phyloP scores from a whole-genome alignment of 37 sponge, comb jelly and placozoan genomes.

The Amphimedon queenslandica region DNA sequence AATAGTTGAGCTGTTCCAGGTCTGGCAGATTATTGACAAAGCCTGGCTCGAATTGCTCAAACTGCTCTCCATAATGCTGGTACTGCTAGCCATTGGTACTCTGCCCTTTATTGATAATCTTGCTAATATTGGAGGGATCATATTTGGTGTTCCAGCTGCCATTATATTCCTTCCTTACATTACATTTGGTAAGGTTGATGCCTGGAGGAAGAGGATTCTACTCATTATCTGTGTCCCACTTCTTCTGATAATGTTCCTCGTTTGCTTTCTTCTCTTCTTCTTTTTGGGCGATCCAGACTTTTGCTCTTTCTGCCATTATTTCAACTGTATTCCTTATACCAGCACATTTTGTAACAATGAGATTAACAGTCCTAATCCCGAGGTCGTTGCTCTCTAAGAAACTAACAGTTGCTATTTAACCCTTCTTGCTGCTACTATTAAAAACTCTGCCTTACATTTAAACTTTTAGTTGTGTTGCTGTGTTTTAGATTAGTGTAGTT shows the following conservation, averaged over 20 bases:
- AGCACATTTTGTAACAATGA: constrained; percentile 62
- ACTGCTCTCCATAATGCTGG: constrained; percentile 48
- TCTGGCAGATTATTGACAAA: constrained; percentile 79
- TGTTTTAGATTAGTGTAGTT: too few relatives aligned
- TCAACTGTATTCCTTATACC: constrained; percentile 89
- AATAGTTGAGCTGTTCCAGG: constrained; percentile 89
- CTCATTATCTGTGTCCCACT: constrained; percentile 73
- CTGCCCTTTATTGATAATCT: constrained; percentile 89
- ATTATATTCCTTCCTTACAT: constrained; percentile 95
- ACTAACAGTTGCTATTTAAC: too few relatives aligned
- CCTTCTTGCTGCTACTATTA: too few relatives aligned
- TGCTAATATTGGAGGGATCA: constrained; percentile 82
- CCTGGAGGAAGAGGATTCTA: constrained; percentile 65
- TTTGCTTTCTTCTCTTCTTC: constrained; percentile 83
- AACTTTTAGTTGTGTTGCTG: too few relatives aligned
- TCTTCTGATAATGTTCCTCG: constrained; percentile 61
- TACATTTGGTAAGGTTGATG: constrained; percentile 89
- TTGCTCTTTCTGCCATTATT: constrained; percentile 82
- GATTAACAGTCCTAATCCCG: constrained; percentile 52
- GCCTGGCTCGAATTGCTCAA: constrained; percentile 79
- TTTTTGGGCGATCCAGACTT: constrained; percentile 70
- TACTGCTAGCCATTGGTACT: constrained; percentile 78
- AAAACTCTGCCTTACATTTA: too few relatives aligned
- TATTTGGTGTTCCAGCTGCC: constrained; percentile 85
- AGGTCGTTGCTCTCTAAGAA: constrained; percentile 35